Evolutionary conservation across 2,797 vertebrate genomes (phyloP), one percentile per base, ranked within the genome.

Genomic region (Notolepis coatsorum): DNA sequence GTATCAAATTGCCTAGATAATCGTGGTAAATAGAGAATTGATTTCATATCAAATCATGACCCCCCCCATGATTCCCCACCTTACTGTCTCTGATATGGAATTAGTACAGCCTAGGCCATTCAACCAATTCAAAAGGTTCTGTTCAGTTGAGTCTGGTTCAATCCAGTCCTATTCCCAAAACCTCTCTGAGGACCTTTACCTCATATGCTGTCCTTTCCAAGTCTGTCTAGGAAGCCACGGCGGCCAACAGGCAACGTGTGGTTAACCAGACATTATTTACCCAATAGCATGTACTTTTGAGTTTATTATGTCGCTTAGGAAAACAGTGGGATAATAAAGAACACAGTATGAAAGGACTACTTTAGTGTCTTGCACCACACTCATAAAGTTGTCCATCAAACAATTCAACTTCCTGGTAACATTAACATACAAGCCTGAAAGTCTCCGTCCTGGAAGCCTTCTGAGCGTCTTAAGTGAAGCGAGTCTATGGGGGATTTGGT

Each of bases 261-360:
- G 82, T 76, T 77, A 23, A 68, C 71, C 84, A 74, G 31, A 65
- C 71, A 79, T 71, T 71, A 65, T 73, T 72, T 61, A 76, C 68
- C 73, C 57, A 69, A 65, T 65, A 58, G 74, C 52, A 75, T 68
- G 46, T 81, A 51, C 45, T 58, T 73, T 67, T 65, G 21, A 71
- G n/a, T 60, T 30, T 37, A 35, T 54, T n/a, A 42, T 25, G 50
- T 4, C 20, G 10, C 21, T 51, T 49, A 17, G 18, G 51, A 66
- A 50, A 20, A 41, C 38, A 60, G 27, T 3, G 7, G 8, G 10
- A 15, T 37, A 10, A n/a, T n/a, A 30, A 15, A 49, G 31, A 7
- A 18, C 21, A 15, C 35, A 7, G 30, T 37, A 33, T 43, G 41
- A 70, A 64, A 71, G 3, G 45, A 45, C 62, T 84, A 65, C 84